These are phyloP conservation scores for Camponotus floridanus DNA, from an alignment of 1,140 invertebrate species.

Conservation along the genomic window DNA sequence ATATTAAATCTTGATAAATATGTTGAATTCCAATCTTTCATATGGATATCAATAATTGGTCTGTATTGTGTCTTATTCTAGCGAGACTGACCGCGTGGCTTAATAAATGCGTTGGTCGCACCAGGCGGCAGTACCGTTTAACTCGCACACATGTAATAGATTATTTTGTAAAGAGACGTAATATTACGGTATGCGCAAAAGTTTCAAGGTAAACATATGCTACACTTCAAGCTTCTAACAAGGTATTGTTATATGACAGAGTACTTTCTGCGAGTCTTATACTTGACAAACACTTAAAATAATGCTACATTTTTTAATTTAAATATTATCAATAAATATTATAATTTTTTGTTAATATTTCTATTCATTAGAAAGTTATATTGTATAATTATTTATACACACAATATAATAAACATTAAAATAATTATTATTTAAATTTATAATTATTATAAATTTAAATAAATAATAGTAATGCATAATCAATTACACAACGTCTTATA, in stretches of 20 bases:
- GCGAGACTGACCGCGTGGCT: constrained; percentile 32
- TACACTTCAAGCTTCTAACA: constrained; percentile 23
- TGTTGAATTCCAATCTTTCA: constrained; percentile 67
- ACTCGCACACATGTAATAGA: constrained; percentile 47
- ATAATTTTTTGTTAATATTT: neutral
- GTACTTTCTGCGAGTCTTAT: neutral
- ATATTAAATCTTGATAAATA: constrained; percentile 57
- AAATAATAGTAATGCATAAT: neutral
- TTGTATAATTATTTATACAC: neutral
- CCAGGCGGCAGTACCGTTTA: constrained; percentile 57
- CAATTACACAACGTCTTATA: too few species aligned
- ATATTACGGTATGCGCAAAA: constrained; percentile 23
- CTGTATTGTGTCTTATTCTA: constrained; percentile 42
- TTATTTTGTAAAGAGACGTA: constrained; percentile 31
- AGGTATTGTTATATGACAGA: neutral
- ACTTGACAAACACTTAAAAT: neutral
- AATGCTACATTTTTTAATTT: neutral
- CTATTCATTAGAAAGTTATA: too few species aligned
- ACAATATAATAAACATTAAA: neutral
- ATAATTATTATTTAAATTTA: too few species aligned
- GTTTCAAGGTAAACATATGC: constrained; percentile 24
- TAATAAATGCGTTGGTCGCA: constrained; percentile 38
- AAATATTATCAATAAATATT: neutral
- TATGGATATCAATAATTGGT: constrained; percentile 62
- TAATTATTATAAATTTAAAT: too few species aligned